phyloP scores from a whole-genome alignment of 2,113 vertebrate genomes.

The Periophthalmodon schlosseri region DNA sequence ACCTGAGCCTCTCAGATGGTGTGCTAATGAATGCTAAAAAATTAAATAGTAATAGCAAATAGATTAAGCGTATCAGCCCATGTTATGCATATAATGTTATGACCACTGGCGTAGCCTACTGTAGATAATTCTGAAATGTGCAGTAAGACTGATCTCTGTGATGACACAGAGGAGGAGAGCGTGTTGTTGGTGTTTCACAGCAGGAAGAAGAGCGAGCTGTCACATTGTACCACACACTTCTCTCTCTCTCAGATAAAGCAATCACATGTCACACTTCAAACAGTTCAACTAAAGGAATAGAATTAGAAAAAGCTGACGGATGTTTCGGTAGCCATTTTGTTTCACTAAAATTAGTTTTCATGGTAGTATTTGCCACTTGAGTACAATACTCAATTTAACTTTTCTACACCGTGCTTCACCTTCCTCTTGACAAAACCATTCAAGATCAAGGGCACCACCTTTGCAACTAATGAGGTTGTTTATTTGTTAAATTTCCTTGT shows the following conservation, averaged over 20 bases:
- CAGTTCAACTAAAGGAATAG: constrained; percentile 26
- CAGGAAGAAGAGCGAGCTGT: constrained; percentile 56
- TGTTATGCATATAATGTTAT: background rate
- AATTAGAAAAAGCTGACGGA: background rate
- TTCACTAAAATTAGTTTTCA: constrained; percentile 29
- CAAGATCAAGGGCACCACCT: constrained; percentile 70
- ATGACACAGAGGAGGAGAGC: constrained; percentile 42
- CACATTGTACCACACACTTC: constrained; percentile 46
- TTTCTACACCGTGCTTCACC: constrained; percentile 39
- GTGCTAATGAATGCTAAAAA: too few species aligned
- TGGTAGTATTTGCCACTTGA: constrained; percentile 22
- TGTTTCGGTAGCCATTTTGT: constrained; percentile 15
- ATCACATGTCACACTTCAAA: constrained; percentile 47
- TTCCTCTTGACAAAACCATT: constrained; percentile 53
- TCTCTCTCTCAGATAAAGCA: constrained; percentile 41
- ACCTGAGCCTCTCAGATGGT: too few species aligned
- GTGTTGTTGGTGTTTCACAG: constrained; percentile 46
- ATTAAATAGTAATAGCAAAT: too few species aligned
- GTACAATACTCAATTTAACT: constrained; percentile 43
- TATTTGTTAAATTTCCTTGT: constrained; percentile 68
- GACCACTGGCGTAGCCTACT: background rate
- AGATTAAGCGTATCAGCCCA: too few species aligned
- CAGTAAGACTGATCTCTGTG: background rate
- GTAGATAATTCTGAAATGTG: background rate
- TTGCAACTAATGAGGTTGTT: constrained; percentile 69